These are phyloP conservation scores for Lonchura striata DNA, from an alignment of 2,113 vertebrate genomes.

Conservation along the genomic window DNA sequence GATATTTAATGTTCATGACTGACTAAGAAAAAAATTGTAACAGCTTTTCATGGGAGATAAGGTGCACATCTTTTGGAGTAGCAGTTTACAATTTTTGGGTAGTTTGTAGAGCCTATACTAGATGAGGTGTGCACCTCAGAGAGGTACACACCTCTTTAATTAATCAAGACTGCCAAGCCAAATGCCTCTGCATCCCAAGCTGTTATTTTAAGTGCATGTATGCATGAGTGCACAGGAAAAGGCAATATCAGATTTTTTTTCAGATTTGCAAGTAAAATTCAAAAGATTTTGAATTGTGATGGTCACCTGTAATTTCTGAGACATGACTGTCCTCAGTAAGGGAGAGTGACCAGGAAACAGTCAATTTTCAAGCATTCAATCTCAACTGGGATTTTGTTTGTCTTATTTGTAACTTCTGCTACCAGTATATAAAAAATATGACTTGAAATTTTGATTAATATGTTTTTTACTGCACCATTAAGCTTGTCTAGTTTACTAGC, in stretches of 20 bases:
- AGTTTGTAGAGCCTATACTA: neutral
- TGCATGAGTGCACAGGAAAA: neutral
- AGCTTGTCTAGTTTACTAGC: conserved; percentile 22
- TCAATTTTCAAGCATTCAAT: neutral
- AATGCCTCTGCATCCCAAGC: neutral
- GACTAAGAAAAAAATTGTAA: neutral
- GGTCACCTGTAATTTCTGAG: neutral
- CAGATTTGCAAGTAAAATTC: neutral
- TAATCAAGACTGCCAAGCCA: neutral
- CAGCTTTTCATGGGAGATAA: neutral
- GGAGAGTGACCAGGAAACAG: neutral
- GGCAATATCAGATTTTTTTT: neutral
- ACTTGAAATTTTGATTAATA: conserved; percentile 40
- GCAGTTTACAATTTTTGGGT: neutral
- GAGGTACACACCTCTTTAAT: neutral
- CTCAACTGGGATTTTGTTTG: neutral
- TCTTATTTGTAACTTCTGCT: neutral
- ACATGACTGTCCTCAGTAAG: neutral
- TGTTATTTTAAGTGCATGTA: neutral
- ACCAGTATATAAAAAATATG: neutral
- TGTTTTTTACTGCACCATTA: conserved; percentile 37
- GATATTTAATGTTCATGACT: neutral
- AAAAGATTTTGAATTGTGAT: neutral
- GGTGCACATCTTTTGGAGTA: neutral
- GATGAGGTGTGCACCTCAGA: neutral